phyloP scores from a whole-genome alignment of 2,888 invertebrate species.

The Allolobophora icterica region DNA sequence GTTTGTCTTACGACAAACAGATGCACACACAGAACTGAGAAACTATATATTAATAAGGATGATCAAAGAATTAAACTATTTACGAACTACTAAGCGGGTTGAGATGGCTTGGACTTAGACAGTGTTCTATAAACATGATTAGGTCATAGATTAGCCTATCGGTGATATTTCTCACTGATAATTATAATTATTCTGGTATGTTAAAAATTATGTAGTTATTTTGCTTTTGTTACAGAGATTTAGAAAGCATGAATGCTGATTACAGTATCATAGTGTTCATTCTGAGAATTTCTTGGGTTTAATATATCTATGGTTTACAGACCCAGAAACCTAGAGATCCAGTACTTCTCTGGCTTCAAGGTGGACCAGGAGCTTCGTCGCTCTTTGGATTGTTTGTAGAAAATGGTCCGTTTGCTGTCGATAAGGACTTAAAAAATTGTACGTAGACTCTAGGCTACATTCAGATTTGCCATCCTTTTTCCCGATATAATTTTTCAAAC shows the following conservation, averaged over 20 bases:
- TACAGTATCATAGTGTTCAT: neutral
- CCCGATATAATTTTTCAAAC: no score
- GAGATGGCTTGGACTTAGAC: no score
- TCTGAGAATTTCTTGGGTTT: neutral
- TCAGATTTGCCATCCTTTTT: neutral
- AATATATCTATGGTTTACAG: no score
- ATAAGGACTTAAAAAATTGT: slow-evolving; percentile 59
- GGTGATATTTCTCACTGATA: neutral
- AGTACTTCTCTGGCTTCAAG: slow-evolving; percentile 65
- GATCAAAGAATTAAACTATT: neutral
- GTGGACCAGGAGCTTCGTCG: slow-evolving; percentile 66
- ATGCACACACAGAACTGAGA: no score
- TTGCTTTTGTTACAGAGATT: no score
- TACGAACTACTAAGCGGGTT: neutral
- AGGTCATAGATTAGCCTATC: neutral
- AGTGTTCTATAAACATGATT: neutral
- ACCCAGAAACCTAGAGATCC: slow-evolving; percentile 50
- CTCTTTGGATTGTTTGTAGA: slow-evolving; percentile 71
- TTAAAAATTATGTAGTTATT: neutral
- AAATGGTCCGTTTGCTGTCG: slow-evolving; percentile 78
- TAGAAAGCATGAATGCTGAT: neutral
- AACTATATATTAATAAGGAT: no score
- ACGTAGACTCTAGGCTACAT: slow-evolving; percentile 47
- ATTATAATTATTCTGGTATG: neutral
- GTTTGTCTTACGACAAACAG: no score